phyloP scores from a whole-genome alignment of 2,113 vertebrate species.

The Thamnaconus septentrionalis region DNA sequence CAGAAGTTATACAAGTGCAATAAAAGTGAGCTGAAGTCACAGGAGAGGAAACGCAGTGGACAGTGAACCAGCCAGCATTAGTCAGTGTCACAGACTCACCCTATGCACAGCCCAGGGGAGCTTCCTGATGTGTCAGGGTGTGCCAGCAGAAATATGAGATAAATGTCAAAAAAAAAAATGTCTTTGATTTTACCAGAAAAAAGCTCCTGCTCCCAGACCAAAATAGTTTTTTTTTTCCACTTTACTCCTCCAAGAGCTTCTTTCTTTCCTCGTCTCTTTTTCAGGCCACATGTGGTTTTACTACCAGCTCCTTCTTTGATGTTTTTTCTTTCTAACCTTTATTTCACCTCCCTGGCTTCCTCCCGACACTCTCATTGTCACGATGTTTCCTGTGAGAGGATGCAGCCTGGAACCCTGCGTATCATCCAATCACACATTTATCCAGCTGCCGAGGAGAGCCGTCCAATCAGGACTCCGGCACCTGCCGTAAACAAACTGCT shows the following conservation, averaged over 20 bases:
- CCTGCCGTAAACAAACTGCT: no score
- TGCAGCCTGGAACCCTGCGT: conserved; percentile 15
- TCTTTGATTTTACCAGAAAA: conserved; percentile 9
- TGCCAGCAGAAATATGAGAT: conserved; percentile 1
- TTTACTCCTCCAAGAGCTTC: conserved; percentile 1
- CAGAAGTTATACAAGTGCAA: conserved; percentile 38
- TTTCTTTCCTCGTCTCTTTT: background rate
- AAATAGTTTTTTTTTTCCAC: background rate
- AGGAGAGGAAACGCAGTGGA: conserved; percentile 7
- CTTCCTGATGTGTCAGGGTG: conserved; percentile 3
- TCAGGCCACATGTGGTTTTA: conserved; percentile 1
- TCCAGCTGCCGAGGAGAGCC: conserved; percentile 10
- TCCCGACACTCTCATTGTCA: conserved; percentile 4
- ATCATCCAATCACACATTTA: conserved; percentile 8
- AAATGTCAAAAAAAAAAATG: background rate
- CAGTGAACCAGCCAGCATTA: conserved; percentile 29
- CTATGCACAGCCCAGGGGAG: conserved; percentile 11
- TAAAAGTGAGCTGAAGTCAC: conserved; percentile 32
- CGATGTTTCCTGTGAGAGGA: conserved; percentile 30
- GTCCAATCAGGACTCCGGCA: no score
- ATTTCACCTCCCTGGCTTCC: background rate
- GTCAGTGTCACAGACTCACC: background rate
- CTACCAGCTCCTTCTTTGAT: conserved; percentile 7
- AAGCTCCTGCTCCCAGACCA: background rate
- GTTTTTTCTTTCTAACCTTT: background rate